Percentiles rank a stretch among this genome's conserved stretches.
Conservation (phyloP, 2,888 invertebrate genomes). For the Hypsopygia costalis region DNA sequence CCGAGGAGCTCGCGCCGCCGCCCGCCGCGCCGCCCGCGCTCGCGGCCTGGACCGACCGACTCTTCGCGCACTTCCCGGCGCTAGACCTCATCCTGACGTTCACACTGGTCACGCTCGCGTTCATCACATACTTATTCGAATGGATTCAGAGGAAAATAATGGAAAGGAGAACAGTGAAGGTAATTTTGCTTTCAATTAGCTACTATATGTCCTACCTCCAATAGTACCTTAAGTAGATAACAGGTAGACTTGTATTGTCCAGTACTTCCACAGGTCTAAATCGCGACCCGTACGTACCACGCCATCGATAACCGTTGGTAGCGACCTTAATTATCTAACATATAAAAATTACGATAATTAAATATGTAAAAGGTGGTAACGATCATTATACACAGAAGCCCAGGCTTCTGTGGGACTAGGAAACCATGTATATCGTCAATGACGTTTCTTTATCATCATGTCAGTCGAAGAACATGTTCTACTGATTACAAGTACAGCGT, state of each 20-base stretch:
- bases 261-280: too few relatives aligned
- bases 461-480: too few relatives aligned
- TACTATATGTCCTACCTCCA: background rate
- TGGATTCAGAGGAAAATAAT: conserved; percentile 64
- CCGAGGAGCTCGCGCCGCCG: conserved; percentile 17
- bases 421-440: too few relatives aligned
- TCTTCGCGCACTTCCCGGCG: conserved; percentile 34
- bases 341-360: conserved; percentile 10
- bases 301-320: background rate
- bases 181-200: conserved; percentile 17
- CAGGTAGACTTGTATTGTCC: too few relatives aligned
- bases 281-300: too few relatives aligned
- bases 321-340: background rate
- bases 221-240: too few relatives aligned
- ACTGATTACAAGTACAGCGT: too few relatives aligned
- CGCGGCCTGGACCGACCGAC: conserved; percentile 25
- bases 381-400: too few relatives aligned
- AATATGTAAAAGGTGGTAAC: too few relatives aligned
- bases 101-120: conserved; percentile 36
- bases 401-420: too few relatives aligned
- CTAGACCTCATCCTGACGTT: conserved; percentile 46
- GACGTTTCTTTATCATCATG: too few relatives aligned
- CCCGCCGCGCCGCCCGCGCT: conserved; percentile 17
- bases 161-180: conserved; percentile 61
- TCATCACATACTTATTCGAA: conserved; percentile 49